Evolutionary conservation across 2,888 invertebrate species (phyloP).

Genomic region (Coelogynopora nodosa): DNA sequence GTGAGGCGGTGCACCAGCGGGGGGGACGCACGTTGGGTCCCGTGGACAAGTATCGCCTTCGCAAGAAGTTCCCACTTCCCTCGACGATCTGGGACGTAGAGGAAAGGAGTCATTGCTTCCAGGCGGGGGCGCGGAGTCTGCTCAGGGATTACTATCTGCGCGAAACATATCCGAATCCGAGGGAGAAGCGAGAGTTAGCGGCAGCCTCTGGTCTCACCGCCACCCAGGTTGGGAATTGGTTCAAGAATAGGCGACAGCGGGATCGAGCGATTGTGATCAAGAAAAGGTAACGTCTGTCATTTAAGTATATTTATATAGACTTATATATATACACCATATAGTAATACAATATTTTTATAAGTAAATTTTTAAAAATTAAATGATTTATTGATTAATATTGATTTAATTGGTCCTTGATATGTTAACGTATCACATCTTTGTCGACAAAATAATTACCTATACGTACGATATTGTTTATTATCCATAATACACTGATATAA

Average conservation of each 20-base stretch:
- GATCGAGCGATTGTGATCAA: no score
- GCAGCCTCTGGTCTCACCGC: conserved; percentile 83
- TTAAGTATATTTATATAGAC: no score
- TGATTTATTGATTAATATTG: no score
- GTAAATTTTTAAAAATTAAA: no score
- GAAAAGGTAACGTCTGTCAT: no score
- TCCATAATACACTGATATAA: no score
- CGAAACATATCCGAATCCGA: conserved; percentile 72
- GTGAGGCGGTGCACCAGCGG: not conserved
- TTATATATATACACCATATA: no score
- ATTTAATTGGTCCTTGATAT: no score
- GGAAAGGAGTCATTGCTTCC: conserved; percentile 58
- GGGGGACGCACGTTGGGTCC: conserved; percentile 62
- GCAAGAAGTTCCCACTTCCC: not conserved
- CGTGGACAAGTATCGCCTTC: not conserved
- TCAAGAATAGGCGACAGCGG: conserved; percentile 63
- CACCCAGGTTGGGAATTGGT: conserved; percentile 78
- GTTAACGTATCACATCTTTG: no score
- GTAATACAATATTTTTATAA: no score
- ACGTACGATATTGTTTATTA: no score
- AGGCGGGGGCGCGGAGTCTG: conserved; percentile 83
- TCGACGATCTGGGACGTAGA: conserved; percentile 15
- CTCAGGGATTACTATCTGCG: conserved; percentile 79
- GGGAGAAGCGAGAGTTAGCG: conserved; percentile 84
- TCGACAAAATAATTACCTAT: no score